A percentile compares a stretch with the other conserved stretches of the same genome.
These are phyloP conservation scores for Sparidentex hasta DNA, from an alignment of 2,797 vertebrate species.

Conservation along the genomic window DNA sequence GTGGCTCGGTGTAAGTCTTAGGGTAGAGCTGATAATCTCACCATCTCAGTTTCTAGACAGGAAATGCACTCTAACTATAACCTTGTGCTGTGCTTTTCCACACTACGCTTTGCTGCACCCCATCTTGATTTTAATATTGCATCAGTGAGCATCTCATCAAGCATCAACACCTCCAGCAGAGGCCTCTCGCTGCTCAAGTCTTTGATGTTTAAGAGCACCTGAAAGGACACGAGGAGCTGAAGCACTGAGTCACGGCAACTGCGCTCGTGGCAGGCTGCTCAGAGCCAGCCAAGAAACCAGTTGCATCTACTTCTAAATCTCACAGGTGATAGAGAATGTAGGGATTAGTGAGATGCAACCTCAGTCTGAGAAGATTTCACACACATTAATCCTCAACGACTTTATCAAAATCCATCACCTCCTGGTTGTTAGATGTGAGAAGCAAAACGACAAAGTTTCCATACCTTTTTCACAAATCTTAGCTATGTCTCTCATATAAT, in stretches of 20 bases:
- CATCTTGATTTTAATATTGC: slow-evolving; percentile 38
- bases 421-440: no score
- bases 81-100: slow-evolving; percentile 16
- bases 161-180: slow-evolving; percentile 83
- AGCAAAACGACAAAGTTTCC: no score
- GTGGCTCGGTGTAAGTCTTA: slow-evolving; percentile 4
- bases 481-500: no score
- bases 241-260: slow-evolving; percentile 30
- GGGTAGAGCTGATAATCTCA: slow-evolving; percentile 40
- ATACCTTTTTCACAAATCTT: not conserved
- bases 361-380: no score
- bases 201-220: slow-evolving; percentile 90
- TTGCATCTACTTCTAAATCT: not conserved
- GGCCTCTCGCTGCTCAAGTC: slow-evolving; percentile 82
- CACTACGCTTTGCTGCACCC: slow-evolving; percentile 32
- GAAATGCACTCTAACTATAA: slow-evolving; percentile 29
- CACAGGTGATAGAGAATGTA: no score
- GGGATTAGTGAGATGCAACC: no score
- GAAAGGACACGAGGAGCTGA: slow-evolving; percentile 64
- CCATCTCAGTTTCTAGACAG: slow-evolving; percentile 30
- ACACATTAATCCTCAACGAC: no score
- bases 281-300: not conserved
- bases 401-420: no score
- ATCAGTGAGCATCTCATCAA: slow-evolving; percentile 1
- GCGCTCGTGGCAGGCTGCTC: not conserved